phyloP scores from a whole-genome alignment of 2,888 invertebrate species.

The Ferrisia virgata region DNA sequence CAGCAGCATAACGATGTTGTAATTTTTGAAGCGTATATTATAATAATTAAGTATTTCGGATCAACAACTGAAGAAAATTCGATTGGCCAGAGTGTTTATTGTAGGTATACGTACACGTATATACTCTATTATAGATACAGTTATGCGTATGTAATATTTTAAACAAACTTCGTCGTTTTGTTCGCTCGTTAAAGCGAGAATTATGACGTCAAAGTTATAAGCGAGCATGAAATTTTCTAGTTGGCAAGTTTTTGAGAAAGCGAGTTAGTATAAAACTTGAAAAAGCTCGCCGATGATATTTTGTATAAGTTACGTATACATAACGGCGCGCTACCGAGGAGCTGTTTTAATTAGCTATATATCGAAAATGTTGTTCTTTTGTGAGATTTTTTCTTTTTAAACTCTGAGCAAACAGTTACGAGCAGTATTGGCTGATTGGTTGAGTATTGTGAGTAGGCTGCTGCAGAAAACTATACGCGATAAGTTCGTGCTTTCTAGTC shows the following conservation, averaged over 20 bases:
- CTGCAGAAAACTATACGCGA: not conserved
- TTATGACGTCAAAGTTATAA: slow-evolving; percentile 20
- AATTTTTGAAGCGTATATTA: too few species aligned
- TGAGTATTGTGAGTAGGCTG: not conserved
- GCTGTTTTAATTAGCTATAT: slow-evolving; percentile 1
- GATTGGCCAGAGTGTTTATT: too few species aligned
- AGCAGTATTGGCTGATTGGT: not conserved
- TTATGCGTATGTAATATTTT: not conserved
- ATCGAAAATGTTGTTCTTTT: slow-evolving; percentile 22
- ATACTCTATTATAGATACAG: not conserved
- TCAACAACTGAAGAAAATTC: not conserved
- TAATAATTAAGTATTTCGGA: too few species aligned
- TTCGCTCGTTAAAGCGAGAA: not conserved
- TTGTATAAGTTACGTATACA: too few species aligned
- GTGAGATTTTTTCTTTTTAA: not conserved
- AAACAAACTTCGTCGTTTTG: not conserved
- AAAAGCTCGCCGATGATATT: slow-evolving; percentile 11
- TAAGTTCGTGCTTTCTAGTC: too few species aligned
- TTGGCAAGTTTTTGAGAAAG: slow-evolving; percentile 3
- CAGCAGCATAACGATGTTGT: too few species aligned
- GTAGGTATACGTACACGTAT: too few species aligned
- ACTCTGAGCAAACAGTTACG: not conserved
- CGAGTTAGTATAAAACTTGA: not conserved
- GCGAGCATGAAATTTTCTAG: not conserved
- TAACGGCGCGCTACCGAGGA: not conserved